Base-by-base conservation (phyloP, 2,888 invertebrate species). In the Drosophila paucipuncta region DNA sequence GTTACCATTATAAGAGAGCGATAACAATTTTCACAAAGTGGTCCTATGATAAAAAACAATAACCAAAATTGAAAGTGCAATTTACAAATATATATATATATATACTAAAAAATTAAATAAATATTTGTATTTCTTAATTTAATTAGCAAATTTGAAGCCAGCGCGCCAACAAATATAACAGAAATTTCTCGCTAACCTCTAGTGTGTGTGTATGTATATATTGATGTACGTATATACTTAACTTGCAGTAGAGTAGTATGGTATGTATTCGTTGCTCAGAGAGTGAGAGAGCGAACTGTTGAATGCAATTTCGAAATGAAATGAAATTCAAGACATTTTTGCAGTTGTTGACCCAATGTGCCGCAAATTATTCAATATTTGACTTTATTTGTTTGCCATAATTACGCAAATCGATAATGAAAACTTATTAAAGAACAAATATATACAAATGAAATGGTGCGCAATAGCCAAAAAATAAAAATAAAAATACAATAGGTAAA, bases 1-100 rank as follows among this genome's bases (percentile, higher is more conserved):
- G 67, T 67, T 79, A 68, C 66, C 77, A 73, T 72, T 62, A 73
- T 68, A 28, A 60, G 30, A 54, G 16, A 22, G 35, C 54, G 80
- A 78, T 80, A 80, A 68, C 66, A 80, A 73, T 66, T 72, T 59
- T 77, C 81, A 61, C 73, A 76, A 64, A 63, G 60, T 49, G 57
- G 78, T 73, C 68, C 63, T 68, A 68, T 66, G 81, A 78, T 73
- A 69, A 59, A 63, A 57, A 66, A 35, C 65, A 64, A 67, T 37
- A 16, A 50, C 30, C 28, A 33, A 50, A 28, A 50, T 54, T 77
- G 58, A 64, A 79, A 41, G 52, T 77, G 50, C 53, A 68, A 30
- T 30, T 41, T 30, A 49, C n/a, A 53, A 58, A 33, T 22, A 61
- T 22, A 22, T 25, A 16, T 33, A 13, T 31, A 9, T 33, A 13